phyloP scores from a whole-genome alignment of 2,888 invertebrate species.

The Silvanus unidentatus region DNA sequence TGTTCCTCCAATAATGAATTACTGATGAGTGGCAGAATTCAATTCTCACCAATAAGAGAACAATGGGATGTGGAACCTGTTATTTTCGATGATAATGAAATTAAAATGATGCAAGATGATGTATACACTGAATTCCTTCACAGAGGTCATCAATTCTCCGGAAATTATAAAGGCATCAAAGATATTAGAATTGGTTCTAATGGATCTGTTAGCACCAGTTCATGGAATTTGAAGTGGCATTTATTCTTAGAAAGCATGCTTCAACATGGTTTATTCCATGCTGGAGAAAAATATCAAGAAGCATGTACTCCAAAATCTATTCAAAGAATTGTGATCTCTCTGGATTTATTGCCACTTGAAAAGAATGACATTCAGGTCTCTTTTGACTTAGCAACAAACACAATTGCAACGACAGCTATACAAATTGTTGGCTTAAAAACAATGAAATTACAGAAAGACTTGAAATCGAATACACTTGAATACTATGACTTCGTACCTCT shows the following conservation, averaged over 20 bases:
- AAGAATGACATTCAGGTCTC: slow-evolving; percentile 32
- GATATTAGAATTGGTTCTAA: slow-evolving; percentile 37
- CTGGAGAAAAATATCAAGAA: slow-evolving; percentile 57
- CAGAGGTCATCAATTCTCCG: slow-evolving; percentile 57
- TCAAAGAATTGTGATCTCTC: slow-evolving; percentile 48
- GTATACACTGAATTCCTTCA: slow-evolving; percentile 66
- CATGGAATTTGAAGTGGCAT: slow-evolving; percentile 65
- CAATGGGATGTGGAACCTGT: slow-evolving; percentile 52
- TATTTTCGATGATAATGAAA: too few species aligned
- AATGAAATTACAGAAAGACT: slow-evolving; percentile 26
- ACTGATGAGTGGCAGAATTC: slow-evolving; percentile 65
- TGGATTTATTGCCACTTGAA: slow-evolving; percentile 29
- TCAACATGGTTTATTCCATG: slow-evolving; percentile 66
- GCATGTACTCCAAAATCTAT: slow-evolving; percentile 65
- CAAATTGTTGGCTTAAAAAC: too few species aligned
- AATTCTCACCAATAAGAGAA: slow-evolving; percentile 53
- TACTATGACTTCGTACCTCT: slow-evolving; percentile 37
- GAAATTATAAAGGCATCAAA: slow-evolving; percentile 36
- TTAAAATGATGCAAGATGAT: slow-evolving; percentile 51
- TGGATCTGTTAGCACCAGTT: slow-evolving; percentile 31
- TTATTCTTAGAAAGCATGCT: slow-evolving; percentile 86
- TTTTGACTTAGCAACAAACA: slow-evolving; percentile 37
- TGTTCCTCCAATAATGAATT: slow-evolving; percentile 53
- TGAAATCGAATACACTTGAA: slow-evolving; percentile 31
- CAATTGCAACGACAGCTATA: slow-evolving; percentile 36